Evolutionary conservation across 2,888 invertebrate genomes (phyloP).

Genomic region (Taenaris catops): DNA sequence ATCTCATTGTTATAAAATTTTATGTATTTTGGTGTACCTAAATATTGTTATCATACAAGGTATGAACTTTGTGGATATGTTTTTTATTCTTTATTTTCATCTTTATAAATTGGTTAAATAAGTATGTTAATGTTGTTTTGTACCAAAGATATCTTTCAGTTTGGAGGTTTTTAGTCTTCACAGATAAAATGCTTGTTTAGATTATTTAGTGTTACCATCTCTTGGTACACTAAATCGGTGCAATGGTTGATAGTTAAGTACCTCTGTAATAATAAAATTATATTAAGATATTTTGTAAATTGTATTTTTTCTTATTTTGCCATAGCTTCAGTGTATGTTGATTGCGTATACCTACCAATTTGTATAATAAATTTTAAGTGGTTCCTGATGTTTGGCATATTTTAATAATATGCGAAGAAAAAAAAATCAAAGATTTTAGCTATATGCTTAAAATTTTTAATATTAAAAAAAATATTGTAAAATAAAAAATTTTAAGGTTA

Average conservation of each 20-base stretch:
- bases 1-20: slow-evolving; percentile 76
- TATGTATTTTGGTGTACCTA: slow-evolving; percentile 55
- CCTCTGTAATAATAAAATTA: slow-evolving; percentile 44
- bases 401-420: slow-evolving; percentile 10
- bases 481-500: slow-evolving; percentile 57
- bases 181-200: slow-evolving; percentile 11
- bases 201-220: slow-evolving; percentile 35
- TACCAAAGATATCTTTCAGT: slow-evolving; percentile 74
- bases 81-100: slow-evolving; percentile 43
- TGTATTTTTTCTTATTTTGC: slow-evolving; percentile 40
- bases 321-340: slow-evolving; percentile 61
- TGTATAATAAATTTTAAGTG: slow-evolving; percentile 14
- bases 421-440: slow-evolving; percentile 14
- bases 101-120: slow-evolving; percentile 45
- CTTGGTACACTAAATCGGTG: slow-evolving; percentile 62
- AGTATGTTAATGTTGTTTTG: slow-evolving; percentile 51
- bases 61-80: slow-evolving; percentile 58
- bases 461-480: slow-evolving; percentile 25
- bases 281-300: slow-evolving; percentile 40
- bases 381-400: slow-evolving; percentile 13
- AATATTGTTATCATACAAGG: slow-evolving; percentile 78
- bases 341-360: slow-evolving; percentile 32
- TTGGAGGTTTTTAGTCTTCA: slow-evolving; percentile 41
- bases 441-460: slow-evolving; percentile 22
- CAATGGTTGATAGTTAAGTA: slow-evolving; percentile 62